phyloP scores from a whole-genome alignment of 2,888 invertebrate species.

The Ectemnius lituratus region DNA sequence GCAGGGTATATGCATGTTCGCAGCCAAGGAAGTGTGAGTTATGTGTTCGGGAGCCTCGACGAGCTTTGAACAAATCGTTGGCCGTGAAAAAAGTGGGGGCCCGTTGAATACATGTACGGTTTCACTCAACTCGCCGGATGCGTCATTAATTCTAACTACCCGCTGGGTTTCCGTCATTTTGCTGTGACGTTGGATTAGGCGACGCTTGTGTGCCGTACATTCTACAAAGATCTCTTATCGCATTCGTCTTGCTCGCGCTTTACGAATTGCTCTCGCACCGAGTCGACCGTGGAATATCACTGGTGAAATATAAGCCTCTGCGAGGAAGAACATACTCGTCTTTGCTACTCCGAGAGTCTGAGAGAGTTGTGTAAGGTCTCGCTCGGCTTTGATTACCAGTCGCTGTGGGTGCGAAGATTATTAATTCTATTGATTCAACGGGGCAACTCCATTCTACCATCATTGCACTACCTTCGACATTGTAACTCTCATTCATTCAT shows the following conservation, averaged over 20 bases:
- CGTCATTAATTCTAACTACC: slow-evolving; percentile 4
- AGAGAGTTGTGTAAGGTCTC: no score
- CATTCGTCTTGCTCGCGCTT: background rate
- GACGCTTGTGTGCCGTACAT: background rate
- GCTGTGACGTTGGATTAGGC: background rate
- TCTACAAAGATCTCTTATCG: background rate
- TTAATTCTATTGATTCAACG: slow-evolving; percentile 24
- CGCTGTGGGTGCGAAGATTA: slow-evolving; percentile 4
- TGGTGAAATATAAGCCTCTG: no score
- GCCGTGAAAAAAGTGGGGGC: slow-evolving; percentile 3
- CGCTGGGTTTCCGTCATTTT: slow-evolving; percentile 2
- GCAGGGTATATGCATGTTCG: slow-evolving; percentile 22
- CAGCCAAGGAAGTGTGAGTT: no score
- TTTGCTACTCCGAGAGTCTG: no score
- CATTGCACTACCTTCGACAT: slow-evolving; percentile 24
- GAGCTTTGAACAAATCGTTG: slow-evolving; percentile 34
- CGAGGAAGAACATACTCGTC: no score
- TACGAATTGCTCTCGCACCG: no score
- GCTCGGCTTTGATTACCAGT: slow-evolving; percentile 12
- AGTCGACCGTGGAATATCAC: no score
- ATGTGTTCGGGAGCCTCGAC: slow-evolving; percentile 11
- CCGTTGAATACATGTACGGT: background rate
- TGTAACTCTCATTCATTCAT: slow-evolving; percentile 21
- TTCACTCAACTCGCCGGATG: slow-evolving; percentile 3
- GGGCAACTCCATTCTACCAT: slow-evolving; percentile 9